Conservation (phyloP, 2,888 invertebrate genomes). For the Zele albiditarsus region DNA sequence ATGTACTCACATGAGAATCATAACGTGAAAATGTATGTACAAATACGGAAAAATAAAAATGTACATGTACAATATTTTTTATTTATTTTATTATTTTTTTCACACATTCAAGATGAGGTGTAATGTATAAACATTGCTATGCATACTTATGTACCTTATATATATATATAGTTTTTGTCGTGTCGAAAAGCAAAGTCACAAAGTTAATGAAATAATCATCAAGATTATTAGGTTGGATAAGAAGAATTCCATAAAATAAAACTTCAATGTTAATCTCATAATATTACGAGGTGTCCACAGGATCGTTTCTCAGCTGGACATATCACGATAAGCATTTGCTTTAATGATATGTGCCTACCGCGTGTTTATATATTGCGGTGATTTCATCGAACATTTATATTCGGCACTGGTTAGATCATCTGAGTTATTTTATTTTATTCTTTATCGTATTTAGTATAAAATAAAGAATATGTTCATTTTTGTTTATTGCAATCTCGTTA, state of each 20-base stretch:
- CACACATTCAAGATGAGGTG: slow-evolving; percentile 10
- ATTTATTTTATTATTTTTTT: slow-evolving; percentile 1
- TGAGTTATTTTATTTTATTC: too few relatives aligned
- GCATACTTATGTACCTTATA: background rate
- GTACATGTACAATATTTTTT: slow-evolving; percentile 2
- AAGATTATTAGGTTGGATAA: slow-evolving; percentile 33
- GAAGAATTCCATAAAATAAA: slow-evolving; percentile 18
- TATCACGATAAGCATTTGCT: slow-evolving; percentile 37
- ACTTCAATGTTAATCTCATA: slow-evolving; percentile 8
- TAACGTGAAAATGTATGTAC: slow-evolving; percentile 11
- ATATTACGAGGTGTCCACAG: slow-evolving; percentile 35
- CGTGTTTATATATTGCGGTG: slow-evolving; percentile 28
- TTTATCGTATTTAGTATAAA: too few relatives aligned
- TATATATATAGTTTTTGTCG: background rate
- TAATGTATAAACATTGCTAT: background rate
- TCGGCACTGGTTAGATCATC: too few relatives aligned
- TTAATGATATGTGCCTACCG: slow-evolving; percentile 22
- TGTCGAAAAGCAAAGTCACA: background rate
- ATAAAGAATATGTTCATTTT: too few relatives aligned
- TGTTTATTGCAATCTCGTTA: too few relatives aligned
- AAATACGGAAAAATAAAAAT: slow-evolving; percentile 7
- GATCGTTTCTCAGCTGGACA: slow-evolving; percentile 46
- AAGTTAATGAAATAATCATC: slow-evolving; percentile 37
- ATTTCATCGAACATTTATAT: slow-evolving; percentile 40
- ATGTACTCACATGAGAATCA: slow-evolving; percentile 13